Percentiles rank a stretch among this genome's conserved stretches.
These are phyloP conservation scores for Pipistrellus pygmaeus DNA, from an alignment of 2,797 vertebrate species.

Conservation along the genomic window DNA sequence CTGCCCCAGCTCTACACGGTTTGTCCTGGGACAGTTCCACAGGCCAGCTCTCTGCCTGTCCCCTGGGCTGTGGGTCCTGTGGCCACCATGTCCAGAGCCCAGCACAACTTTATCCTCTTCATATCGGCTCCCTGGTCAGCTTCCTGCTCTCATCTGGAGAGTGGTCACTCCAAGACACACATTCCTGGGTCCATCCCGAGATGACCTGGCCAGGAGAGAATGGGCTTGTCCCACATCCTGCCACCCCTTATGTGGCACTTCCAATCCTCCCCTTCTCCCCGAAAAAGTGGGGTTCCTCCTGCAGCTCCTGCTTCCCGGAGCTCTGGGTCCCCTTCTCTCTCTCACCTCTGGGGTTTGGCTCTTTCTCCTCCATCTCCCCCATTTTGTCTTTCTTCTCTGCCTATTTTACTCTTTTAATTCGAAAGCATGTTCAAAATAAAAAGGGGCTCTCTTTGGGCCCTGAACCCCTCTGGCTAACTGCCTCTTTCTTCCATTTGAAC, in stretches of 20 bases:
- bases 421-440: background rate
- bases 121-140: rapidly evolving
- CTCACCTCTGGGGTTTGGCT: background rate
- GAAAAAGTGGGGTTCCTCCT: background rate
- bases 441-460: background rate
- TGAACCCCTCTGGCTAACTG: background rate
- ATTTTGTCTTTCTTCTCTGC: background rate
- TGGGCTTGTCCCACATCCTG: background rate
- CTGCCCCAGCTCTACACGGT: too few species aligned
- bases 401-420: background rate
- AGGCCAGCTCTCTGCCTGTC: background rate
- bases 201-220: background rate
- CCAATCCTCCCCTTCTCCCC: too few species aligned
- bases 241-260: rapidly evolving
- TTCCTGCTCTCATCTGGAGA: background rate
- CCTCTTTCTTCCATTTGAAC: background rate
- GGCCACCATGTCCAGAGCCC: background rate
- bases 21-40: background rate
- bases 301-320: background rate
- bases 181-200: background rate
- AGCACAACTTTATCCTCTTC: too few species aligned
- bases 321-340: background rate
- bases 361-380: background rate
- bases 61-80: background rate
- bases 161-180: background rate